Percentiles rank a stretch among this genome's conserved stretches.
phyloP scores from a whole-genome alignment of 2,797 vertebrate species.

The Sebastes nivosus region DNA sequence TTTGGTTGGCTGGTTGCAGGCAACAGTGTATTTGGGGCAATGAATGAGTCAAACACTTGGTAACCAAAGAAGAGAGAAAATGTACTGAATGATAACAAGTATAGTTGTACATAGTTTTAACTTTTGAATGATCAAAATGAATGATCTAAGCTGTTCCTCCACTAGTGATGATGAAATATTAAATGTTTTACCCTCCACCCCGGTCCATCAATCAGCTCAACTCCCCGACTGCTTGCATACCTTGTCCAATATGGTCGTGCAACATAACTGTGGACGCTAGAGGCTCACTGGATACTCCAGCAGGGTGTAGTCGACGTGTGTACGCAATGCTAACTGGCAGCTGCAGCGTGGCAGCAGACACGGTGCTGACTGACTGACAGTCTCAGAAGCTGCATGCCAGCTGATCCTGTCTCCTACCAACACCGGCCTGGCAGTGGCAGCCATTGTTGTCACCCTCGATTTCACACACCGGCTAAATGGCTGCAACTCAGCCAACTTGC shows the following conservation, averaged over 20 bases:
- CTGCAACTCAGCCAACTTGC: slow-evolving; percentile 51
- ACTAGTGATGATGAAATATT: not conserved
- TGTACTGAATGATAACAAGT: too few species aligned
- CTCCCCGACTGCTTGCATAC: slow-evolving; percentile 62
- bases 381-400: slow-evolving; percentile 68
- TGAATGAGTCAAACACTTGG: slow-evolving; percentile 33
- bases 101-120: not conserved
- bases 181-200: slow-evolving; percentile 10
- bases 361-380: slow-evolving; percentile 81
- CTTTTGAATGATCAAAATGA: not conserved
- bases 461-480: slow-evolving; percentile 86
- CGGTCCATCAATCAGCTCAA: not conserved
- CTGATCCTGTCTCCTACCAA: slow-evolving; percentile 63
- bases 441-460: slow-evolving; percentile 86
- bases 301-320: slow-evolving; percentile 74
- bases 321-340: slow-evolving; percentile 76
- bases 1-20: slow-evolving; percentile 45
- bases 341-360: slow-evolving; percentile 77
- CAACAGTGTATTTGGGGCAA: slow-evolving; percentile 40
- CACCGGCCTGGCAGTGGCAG: slow-evolving; percentile 77
- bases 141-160: slow-evolving; percentile 1
- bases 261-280: slow-evolving; percentile 33
- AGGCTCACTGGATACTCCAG: slow-evolving; percentile 47
- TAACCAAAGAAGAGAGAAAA: slow-evolving; percentile 15
- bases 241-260: slow-evolving; percentile 15